Conservation (phyloP, 2,888 invertebrate genomes). For the Trachelus stipa region DNA sequence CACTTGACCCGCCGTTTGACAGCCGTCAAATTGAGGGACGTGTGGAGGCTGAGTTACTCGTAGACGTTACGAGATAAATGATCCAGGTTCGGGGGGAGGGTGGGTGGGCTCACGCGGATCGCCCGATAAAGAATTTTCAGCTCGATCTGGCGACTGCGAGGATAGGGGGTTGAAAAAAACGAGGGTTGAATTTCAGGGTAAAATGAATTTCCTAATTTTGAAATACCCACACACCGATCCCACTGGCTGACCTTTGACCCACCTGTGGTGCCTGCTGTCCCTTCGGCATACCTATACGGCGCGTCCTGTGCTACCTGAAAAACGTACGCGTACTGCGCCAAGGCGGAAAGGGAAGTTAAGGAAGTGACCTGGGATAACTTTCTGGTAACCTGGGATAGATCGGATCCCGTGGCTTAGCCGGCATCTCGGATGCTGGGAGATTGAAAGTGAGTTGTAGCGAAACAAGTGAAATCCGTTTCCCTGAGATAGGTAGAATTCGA, state of each 20-base stretch:
- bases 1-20: not conserved
- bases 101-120: not conserved
- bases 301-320: no score
- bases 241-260: not conserved
- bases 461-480: not conserved
- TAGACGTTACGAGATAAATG: not conserved
- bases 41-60: not conserved
- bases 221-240: not conserved
- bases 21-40: not conserved
- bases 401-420: not conserved
- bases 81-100: not conserved
- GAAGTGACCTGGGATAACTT: not conserved
- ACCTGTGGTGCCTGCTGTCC: not conserved
- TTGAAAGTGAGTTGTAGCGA: not conserved
- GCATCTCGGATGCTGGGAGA: not conserved
- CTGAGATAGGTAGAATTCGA: not conserved
- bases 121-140: not conserved
- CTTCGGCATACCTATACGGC: not conserved
- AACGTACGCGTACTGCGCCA: not conserved
- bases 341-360: not conserved
- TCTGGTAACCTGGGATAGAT: not conserved
- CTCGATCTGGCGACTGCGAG: no score
- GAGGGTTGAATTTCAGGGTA: not conserved
- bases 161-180: no score
- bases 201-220: not conserved